Percentiles rank a stretch among this genome's conserved stretches.
These are phyloP conservation scores for Syrista parreyssii DNA, from an alignment of 2,888 invertebrate genomes.

Conservation along the genomic window DNA sequence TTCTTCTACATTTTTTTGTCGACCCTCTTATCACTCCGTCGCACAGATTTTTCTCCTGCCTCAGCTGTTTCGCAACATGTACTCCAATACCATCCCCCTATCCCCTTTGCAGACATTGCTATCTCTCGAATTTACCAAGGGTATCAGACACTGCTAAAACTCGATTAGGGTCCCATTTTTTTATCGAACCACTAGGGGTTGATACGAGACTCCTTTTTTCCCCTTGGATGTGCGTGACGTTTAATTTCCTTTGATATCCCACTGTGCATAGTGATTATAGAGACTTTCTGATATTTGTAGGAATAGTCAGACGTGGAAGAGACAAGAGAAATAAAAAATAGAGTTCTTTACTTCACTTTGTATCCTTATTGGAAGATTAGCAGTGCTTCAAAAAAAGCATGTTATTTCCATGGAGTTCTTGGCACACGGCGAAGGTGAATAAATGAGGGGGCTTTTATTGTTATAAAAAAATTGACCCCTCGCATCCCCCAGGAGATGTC, in stretches of 20 bases:
- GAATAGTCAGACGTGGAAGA: not conserved
- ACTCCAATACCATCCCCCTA: not conserved
- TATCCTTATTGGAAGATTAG: not conserved
- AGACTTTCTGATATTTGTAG: not conserved
- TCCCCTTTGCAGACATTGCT: not conserved
- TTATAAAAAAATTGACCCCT: not conserved
- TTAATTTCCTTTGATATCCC: not conserved
- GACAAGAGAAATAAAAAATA: not conserved
- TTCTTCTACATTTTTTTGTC: not conserved
- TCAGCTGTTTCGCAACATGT: not conserved
- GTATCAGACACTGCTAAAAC: too few relatives aligned
- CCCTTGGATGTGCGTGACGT: not conserved
- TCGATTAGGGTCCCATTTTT: not conserved
- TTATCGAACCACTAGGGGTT: not conserved
- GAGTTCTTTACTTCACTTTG: not conserved
- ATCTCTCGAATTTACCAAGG: not conserved
- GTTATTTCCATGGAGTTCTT: not conserved
- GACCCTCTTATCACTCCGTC: not conserved
- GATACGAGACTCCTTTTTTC: not conserved
- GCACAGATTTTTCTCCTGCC: not conserved
- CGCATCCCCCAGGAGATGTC: not conserved
- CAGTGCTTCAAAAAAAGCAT: not conserved
- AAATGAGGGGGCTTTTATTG: not conserved
- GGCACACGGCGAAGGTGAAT: not conserved
- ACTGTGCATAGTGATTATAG: not conserved